Base-by-base conservation (phyloP, 2,113 vertebrate species). In the Phasianus colchicus region DNA sequence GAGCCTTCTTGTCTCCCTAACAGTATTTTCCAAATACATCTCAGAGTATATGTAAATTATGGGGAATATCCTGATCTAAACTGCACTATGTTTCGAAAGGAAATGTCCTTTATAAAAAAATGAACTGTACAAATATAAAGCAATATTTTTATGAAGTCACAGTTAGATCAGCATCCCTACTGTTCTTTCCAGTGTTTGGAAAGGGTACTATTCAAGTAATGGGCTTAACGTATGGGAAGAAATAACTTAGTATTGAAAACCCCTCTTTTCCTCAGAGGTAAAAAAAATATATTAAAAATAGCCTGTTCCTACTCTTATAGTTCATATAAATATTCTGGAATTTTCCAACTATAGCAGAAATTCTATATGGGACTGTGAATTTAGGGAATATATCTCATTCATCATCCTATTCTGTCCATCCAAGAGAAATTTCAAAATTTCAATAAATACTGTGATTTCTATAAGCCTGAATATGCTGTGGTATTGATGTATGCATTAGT, bases 271-370 rank as follows among this genome's bases (percentile, higher is more conserved):
- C 83, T 77, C 13, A 45, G 64, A 83, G 65, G 52, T 47, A 77
- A 73, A 61, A 86, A 52, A 52, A 54, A 38, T 7, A 58, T 38
- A 67, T n/a, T 81, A 58, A 83, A 85, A 74, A 71, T 67, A 78
- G 32, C 52, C 32, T 54, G 3, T 63, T 74, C 74, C 22, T 78
- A 22, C 57, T 86, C 77, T 48, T 91, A 16, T 3, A 71, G 50
- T 66, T 82, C n/a, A 16, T 92, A 34, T 16, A 21, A 82, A 87
- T 94, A 87, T 87, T 89, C 50, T 61, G 6, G 63, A 79, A 71
- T 89, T 91, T 87, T 94, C 70, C 90, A 75, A 6, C 21, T 88
- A 43, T 24, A 58, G 85, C 57, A 91, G 82, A 87, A 92, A 87
- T 87, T 75, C 70, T 78, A 42, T 89, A 82, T 60, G 32, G 21